These are phyloP conservation scores for Cariama cristata DNA, from an alignment of 2,113 vertebrate genomes.

Conservation along the genomic window DNA sequence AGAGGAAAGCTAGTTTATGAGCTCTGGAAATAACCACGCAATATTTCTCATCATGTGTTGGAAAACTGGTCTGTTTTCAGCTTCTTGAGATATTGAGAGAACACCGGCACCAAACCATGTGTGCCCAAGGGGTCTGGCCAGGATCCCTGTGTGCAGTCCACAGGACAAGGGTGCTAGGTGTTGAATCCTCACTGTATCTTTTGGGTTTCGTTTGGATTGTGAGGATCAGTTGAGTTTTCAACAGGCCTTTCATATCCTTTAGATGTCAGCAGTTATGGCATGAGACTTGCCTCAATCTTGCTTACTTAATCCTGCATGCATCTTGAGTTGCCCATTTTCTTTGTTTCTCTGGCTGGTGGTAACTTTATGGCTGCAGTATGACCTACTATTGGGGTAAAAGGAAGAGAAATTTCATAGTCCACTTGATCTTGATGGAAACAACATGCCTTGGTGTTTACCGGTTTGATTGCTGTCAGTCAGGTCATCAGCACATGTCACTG, in stretches of 20 bases:
- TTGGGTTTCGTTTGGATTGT: neutral
- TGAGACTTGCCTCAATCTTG: neutral
- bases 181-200: neutral
- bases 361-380: neutral
- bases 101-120: fast-evolving
- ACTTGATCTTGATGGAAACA: neutral
- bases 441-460: neutral
- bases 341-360: neutral
- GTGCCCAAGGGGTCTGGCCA: neutral
- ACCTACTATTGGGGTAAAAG: neutral
- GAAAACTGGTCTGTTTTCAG: neutral
- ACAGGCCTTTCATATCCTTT: neutral
- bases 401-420: neutral
- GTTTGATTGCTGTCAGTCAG: neutral
- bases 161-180: neutral
- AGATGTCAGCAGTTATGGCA: neutral
- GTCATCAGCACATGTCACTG: neutral
- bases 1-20: neutral
- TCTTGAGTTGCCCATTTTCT: neutral
- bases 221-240: neutral
- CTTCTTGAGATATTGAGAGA: neutral
- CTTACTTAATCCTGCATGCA: neutral
- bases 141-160: neutral
- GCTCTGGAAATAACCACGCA: neutral
- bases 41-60: fast-evolving